These are phyloP conservation scores for Chaetorhynchus papuensis DNA, from an alignment of 2,113 vertebrate species.

Conservation along the genomic window DNA sequence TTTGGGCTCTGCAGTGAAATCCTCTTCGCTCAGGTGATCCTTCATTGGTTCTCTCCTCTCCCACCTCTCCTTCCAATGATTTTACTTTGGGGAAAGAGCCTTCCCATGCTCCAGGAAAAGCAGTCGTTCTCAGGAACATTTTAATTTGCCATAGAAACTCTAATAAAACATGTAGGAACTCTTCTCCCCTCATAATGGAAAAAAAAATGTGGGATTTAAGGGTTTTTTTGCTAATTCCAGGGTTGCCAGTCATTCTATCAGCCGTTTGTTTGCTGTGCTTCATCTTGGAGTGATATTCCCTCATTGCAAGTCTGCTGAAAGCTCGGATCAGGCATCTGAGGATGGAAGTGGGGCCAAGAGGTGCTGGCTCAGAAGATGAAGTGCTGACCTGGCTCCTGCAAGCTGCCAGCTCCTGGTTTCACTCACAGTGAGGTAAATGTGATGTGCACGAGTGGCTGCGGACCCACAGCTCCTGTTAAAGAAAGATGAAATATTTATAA, in stretches of 20 bases:
- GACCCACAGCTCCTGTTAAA: background rate
- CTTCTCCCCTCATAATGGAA: fast-evolving
- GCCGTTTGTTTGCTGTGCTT: background rate
- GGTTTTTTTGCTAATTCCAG: background rate
- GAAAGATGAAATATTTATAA: background rate
- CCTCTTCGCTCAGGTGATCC: background rate
- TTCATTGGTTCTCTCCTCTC: background rate
- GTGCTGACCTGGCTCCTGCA: background rate
- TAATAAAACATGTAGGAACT: background rate
- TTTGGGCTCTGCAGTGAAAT: background rate
- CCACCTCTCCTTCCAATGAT: background rate
- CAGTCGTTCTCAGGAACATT: background rate
- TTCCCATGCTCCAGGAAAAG: background rate
- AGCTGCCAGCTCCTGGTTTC: background rate
- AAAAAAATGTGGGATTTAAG: background rate
- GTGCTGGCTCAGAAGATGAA: background rate
- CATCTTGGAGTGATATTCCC: background rate
- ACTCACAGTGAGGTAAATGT: background rate
- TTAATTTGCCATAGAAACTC: background rate
- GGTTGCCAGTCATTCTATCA: background rate
- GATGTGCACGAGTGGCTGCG: background rate
- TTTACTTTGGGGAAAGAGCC: background rate
- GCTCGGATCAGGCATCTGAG: background rate
- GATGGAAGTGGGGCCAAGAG: background rate
- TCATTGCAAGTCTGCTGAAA: background rate